Percentiles rank a stretch among this genome's conserved stretches.
Evolutionary conservation across 2,113 vertebrate species (phyloP).

Genomic region (Cyanistes caeruleus): DNA sequence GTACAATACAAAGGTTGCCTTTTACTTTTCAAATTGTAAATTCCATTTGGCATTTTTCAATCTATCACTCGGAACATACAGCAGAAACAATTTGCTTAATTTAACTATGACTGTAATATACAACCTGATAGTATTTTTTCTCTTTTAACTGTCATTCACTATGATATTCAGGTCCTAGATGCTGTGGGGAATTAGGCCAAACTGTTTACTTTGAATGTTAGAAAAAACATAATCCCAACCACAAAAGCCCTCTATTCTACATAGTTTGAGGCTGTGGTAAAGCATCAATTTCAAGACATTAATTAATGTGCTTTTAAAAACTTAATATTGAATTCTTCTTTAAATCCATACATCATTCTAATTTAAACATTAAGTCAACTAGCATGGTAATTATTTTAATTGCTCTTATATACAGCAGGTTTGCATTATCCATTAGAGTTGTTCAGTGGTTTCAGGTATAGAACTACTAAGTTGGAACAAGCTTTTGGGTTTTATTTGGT

Average conservation of each 20-base stretch:
- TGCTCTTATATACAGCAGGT: fast-evolving
- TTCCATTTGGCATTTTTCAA: neutral
- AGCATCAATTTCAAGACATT: neutral
- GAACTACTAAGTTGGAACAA: neutral
- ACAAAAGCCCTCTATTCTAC: neutral
- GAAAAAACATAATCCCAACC: neutral
- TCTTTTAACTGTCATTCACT: neutral
- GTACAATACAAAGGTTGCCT: neutral
- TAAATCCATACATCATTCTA: neutral
- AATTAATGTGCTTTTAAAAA: neutral
- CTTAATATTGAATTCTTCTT: neutral
- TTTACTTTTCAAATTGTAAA: neutral
- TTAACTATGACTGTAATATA: neutral
- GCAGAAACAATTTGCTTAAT: neutral
- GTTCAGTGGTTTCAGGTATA: neutral
- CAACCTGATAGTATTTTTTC: neutral
- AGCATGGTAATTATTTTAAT: neutral
- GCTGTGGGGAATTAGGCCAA: neutral
- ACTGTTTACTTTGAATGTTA: neutral
- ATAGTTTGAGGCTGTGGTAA: neutral
- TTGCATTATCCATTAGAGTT: neutral
- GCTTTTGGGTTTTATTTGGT: neutral
- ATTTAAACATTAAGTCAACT: neutral
- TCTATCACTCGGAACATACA: neutral
- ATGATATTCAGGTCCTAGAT: neutral